Base-by-base conservation (phyloP, 2,888 invertebrate genomes). In the Galeruca laticollis region DNA sequence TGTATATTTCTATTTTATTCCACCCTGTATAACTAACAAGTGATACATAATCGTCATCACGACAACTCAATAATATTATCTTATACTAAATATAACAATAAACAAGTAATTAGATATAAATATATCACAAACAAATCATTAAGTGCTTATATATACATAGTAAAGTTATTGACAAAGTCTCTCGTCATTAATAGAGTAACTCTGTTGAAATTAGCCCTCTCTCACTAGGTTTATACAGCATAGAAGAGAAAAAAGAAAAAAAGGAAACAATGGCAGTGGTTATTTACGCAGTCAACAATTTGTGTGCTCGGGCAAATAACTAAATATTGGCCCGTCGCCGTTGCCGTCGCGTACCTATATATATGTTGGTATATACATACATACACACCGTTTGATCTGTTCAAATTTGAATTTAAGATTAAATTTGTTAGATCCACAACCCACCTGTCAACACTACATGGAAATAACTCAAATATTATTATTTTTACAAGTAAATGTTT, bases 351-450 rank as follows among this genome's bases (percentile, higher is more conserved):
- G 66, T 67, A 60, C 37, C 54, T 35, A 20, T 13, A 35, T n/a
- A 21, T 80, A n/a, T n/a, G n/a, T n/a, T n/a, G n/a, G n/a, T n/a
- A n/a, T n/a, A 60, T 20, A 68, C 40, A 68, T 78, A 60, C 20
- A 68, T 37, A 68, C 78, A 81, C 79, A 74, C 76, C 84, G 84
- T 85, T 85, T 84, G 85, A 85, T 85, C 85, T 85, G 84, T 84
- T 84, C 85, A 85, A 85, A 85, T 85, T 85, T 85, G 84, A 85
- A 85, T 85, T 85, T 84, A 85, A 85, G 85, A 85, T 85, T 85
- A 85, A 83, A 85, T 84, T 85, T 84, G 84, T 84, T 84, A 83
- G 83, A 84, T 82, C 83, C 82, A 83, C 82, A 80, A 82, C 83
- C 82, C 82, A 84, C 84, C 84, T 84, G 84, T 84, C 84, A 84